These are phyloP conservation scores for Protonemura montana DNA, from an alignment of 2,888 invertebrate genomes.

Conservation along the genomic window DNA sequence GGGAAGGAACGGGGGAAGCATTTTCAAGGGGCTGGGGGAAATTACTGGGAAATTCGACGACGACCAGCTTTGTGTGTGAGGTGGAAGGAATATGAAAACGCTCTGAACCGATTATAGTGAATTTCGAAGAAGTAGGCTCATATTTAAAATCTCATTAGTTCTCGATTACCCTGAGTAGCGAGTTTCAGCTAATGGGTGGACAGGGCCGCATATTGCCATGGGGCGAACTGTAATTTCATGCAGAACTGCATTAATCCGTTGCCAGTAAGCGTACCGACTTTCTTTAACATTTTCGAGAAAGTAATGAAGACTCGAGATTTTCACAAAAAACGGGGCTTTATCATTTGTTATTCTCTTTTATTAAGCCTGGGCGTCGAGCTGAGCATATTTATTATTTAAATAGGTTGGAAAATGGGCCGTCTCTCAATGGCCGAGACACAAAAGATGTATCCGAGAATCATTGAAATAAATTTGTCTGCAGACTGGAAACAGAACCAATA, in stretches of 20 bases:
- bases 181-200: too few relatives aligned
- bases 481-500: neutral
- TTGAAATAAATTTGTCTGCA: neutral
- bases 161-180: neutral
- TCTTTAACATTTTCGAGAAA: neutral
- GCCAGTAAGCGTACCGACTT: neutral
- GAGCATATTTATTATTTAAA: neutral
- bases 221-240: neutral
- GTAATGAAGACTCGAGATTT: neutral
- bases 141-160: constrained; percentile 12
- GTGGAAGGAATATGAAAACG: neutral
- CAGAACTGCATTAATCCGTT: neutral
- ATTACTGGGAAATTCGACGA: neutral
- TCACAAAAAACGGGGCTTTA: neutral
- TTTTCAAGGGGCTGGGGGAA: neutral
- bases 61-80: neutral
- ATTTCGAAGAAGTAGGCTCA: neutral
- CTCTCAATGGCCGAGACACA: neutral
- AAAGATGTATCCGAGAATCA: neutral
- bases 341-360: constrained; percentile 7
- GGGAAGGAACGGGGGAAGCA: too few relatives aligned
- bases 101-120: neutral
- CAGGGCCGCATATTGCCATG: neutral
- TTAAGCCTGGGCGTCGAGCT: neutral
- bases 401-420: neutral